Conservation (phyloP, 2,113 vertebrate species). For the Platichthys stellatus region DNA sequence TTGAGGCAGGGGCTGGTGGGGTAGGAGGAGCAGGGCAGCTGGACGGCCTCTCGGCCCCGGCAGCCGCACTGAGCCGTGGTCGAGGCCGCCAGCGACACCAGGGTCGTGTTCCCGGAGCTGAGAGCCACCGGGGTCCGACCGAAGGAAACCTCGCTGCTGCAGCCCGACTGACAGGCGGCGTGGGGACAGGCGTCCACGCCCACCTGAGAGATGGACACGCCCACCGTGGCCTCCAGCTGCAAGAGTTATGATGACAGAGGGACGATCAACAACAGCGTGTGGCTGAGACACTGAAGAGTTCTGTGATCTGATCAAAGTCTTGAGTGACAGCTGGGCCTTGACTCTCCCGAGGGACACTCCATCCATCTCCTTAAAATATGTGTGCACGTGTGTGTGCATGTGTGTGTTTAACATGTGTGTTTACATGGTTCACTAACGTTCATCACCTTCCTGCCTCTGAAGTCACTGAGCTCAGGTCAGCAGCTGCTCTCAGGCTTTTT, state of each 20-base stretch:
- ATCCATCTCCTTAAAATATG: background rate
- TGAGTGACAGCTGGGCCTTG: no score
- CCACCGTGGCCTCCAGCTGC: conserved; percentile 86
- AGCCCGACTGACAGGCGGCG: conserved; percentile 84
- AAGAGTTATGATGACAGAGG: background rate
- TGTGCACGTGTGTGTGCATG: conserved; percentile 8
- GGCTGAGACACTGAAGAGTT: no score
- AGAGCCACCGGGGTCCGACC: conserved; percentile 78
- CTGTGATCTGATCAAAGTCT: no score
- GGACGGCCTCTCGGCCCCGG: conserved; percentile 79
- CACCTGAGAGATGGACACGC: conserved; percentile 83
- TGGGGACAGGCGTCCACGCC: conserved; percentile 85
- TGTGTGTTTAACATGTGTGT: conserved; percentile 19
- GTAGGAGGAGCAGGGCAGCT: conserved; percentile 85
- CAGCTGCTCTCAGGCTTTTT: conserved; percentile 51
- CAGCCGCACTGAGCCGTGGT: conserved; percentile 82
- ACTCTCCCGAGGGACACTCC: no score
- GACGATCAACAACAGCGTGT: background rate
- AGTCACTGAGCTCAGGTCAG: conserved; percentile 25
- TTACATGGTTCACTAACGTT: conserved; percentile 1
- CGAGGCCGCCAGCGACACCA: conserved; percentile 85
- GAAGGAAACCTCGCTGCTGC: conserved; percentile 80
- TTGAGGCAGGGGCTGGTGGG: conserved; percentile 86
- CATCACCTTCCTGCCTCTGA: background rate
- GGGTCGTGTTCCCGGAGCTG: conserved; percentile 76